Percentiles rank a stretch among this genome's conserved stretches.
Evolutionary conservation across 37 sponge, comb jelly and placozoan species (phyloP).

Genomic region (Eunapius fragilis): DNA sequence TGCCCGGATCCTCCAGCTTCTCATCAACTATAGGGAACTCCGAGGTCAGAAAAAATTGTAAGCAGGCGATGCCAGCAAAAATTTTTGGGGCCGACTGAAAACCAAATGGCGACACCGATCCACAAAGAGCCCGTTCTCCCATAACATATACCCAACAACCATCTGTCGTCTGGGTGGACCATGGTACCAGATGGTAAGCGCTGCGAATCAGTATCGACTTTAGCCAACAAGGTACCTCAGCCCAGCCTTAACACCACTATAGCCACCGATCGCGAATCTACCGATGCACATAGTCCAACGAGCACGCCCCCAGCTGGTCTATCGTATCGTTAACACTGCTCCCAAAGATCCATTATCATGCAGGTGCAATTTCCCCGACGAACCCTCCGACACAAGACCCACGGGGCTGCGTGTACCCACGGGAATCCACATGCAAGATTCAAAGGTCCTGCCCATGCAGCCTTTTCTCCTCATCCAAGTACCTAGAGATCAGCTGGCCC

Average conservation of each 20-base stretch:
- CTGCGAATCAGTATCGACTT: not conserved
- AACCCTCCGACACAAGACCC: not conserved
- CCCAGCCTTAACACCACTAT: not conserved
- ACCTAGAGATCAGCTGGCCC: not conserved
- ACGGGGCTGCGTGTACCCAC: not conserved
- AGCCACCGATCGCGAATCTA: not conserved
- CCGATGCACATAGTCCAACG: not conserved
- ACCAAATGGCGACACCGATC: no score
- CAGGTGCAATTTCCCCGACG: not conserved
- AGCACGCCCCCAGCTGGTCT: not conserved
- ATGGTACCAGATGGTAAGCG: no score
- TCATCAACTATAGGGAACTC: no score
- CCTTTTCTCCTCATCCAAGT: not conserved
- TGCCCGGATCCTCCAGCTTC: no score
- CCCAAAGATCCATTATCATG: not conserved
- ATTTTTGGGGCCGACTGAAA: no score
- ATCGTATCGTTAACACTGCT: not conserved
- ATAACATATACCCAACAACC: no score
- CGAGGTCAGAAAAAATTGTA: no score
- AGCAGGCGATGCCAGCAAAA: no score
- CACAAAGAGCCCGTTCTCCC: no score
- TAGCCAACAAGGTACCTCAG: not conserved
- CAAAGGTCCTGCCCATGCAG: not conserved
- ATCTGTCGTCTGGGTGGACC: no score
- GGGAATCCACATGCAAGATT: no score